Evolutionary conservation across 2,797 vertebrate species (phyloP).

Genomic region (Sarcophilus harrisii): DNA sequence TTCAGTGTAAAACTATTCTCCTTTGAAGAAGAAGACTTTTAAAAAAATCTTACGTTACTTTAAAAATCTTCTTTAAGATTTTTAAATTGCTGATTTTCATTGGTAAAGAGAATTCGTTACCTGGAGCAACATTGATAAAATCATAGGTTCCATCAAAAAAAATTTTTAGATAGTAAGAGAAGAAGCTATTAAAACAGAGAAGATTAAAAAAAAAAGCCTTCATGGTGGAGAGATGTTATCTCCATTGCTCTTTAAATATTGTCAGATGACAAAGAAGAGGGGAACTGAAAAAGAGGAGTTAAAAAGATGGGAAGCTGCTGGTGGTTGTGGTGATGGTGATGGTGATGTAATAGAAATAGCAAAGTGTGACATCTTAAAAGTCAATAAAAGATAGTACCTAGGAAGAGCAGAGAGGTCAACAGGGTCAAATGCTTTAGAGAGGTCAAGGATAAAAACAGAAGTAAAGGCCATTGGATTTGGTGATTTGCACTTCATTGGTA

Average conservation of each 20-base stretch:
- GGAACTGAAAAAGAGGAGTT: not conserved
- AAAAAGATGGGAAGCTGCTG: not conserved
- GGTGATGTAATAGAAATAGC: not conserved
- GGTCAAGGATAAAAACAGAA: not conserved
- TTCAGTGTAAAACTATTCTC: not conserved
- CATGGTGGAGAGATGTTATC: not conserved
- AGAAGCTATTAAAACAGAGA: not conserved
- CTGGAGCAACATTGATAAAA: not conserved
- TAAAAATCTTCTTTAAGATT: not conserved
- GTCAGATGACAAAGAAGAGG: not conserved
- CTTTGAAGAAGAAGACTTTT: not conserved
- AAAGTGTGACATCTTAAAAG: not conserved
- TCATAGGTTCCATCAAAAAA: not conserved
- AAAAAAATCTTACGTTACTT: not conserved
- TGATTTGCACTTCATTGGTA: not conserved
- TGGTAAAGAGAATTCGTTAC: not conserved
- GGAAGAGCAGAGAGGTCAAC: not conserved
- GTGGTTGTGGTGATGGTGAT: not conserved
- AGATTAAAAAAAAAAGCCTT: not conserved
- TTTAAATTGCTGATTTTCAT: not conserved
- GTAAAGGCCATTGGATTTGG: not conserved
- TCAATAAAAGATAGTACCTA: not conserved
- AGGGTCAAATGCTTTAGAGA: not conserved
- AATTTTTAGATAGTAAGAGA: not conserved
- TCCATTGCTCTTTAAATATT: not conserved